A percentile compares a stretch with the other conserved stretches of the same genome.
These are phyloP conservation scores for Hymenopus coronatus DNA, from an alignment of 2,888 invertebrate species.

Conservation along the genomic window DNA sequence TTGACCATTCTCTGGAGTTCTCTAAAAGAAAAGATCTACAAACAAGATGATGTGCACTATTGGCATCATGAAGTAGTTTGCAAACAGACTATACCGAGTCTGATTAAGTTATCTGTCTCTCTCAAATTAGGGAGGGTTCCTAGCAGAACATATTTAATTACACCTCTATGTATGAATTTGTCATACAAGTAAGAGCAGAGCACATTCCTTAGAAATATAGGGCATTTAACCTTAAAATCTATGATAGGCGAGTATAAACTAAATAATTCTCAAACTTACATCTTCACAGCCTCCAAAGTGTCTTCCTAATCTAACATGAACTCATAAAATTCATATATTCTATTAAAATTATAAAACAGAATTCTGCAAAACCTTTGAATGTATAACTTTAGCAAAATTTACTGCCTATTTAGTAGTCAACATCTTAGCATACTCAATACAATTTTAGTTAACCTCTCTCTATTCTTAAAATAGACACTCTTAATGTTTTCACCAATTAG, in stretches of 20 bases:
- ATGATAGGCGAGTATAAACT: background rate
- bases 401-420: background rate
- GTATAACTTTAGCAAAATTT: background rate
- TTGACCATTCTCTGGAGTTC: background rate
- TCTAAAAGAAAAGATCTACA: background rate
- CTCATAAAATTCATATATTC: background rate
- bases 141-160: background rate
- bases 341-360: background rate
- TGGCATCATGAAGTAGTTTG: background rate
- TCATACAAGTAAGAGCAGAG: background rate
- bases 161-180: background rate
- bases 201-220: background rate
- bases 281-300: background rate
- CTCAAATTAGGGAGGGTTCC: background rate
- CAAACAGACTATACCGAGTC: background rate
- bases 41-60: background rate
- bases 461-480: background rate
- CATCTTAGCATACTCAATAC: background rate
- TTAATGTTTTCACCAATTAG: background rate
- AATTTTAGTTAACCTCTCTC: background rate
- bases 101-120: background rate
- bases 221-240: background rate
- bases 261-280: background rate
- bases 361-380: background rate
- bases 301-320: background rate